phyloP scores from a whole-genome alignment of 2,113 vertebrate species.

The Anhinga anhinga region DNA sequence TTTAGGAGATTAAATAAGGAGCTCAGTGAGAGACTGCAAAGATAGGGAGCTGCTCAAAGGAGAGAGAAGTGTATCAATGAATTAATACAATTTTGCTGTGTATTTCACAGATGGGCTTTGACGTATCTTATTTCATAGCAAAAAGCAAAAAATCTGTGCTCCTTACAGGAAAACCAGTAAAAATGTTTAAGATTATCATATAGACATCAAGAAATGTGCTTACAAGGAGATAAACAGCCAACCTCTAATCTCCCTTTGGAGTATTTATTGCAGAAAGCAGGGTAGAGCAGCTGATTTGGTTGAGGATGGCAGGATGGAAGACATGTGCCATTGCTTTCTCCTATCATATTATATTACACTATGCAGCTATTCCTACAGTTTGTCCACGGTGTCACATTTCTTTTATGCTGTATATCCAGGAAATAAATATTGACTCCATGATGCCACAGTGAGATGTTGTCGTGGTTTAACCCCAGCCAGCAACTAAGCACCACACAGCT shows the following conservation, averaged over 20 bases:
- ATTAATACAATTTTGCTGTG: neutral
- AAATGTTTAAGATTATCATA: neutral
- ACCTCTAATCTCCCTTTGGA: neutral
- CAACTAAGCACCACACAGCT: too few species aligned
- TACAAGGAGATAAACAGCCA: neutral
- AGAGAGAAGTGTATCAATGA: neutral
- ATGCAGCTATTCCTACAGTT: neutral
- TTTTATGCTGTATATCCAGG: neutral
- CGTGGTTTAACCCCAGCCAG: too few species aligned
- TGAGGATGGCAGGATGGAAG: neutral
- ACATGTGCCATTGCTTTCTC: neutral
- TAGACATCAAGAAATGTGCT: neutral
- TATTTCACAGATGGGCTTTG: conserved; percentile 8
- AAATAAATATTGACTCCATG: neutral
- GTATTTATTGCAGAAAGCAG: neutral
- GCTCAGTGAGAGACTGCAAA: neutral
- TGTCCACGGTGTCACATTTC: neutral
- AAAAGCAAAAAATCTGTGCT: neutral
- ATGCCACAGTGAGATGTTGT: neutral
- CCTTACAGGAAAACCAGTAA: neutral
- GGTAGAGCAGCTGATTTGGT: neutral
- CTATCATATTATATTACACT: neutral
- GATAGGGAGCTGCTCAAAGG: neutral
- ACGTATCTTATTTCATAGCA: neutral
- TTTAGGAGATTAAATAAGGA: conserved; percentile 21